Evolutionary conservation across 1,140 invertebrate genomes (phyloP), one percentile per base, ranked within the genome.

Genomic region (Pectinophora gossypiella): DNA sequence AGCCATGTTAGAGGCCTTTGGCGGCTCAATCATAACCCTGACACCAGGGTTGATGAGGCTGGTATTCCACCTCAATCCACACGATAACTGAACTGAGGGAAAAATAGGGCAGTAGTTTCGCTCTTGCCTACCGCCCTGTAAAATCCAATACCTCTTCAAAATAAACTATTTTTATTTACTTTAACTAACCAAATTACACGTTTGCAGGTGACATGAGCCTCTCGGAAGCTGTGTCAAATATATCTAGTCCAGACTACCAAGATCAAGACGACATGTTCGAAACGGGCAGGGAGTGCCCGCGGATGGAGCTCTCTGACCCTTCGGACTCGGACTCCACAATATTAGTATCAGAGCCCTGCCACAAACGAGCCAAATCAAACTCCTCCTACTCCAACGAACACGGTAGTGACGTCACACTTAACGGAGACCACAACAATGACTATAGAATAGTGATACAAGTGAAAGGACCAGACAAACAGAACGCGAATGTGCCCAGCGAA

Each of bases 201-300:
- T 46, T 70, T 64, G 10, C 64, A 87, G 91, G 91, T 48, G 91
- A 93, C 73, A 89, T 91, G 73, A 94, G 93, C 71, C 90, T 94
- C 59, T 94, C 93, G 21, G 93, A 95, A 87, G 95, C 94, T 7
- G 92, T 95, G 64, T 95, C 94, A 55, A 95, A 95, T 87, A 95
- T 96, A 83, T 95, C 93, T 59, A 95, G 94, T 88, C 94, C 94
- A 22, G 94, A 95, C 82, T 95, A 95, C 83, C 94, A 95, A 85
- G 95, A 96, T 72, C 89, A 89, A 66, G 89, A 89, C 69, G 85
- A 88, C 68, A 83, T 88, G 78, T 90, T 89, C 70, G 86, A 89
- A 42, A 76, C 86, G 20, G 89, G 92, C 57, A 92, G 92, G 54
- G 90, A 92, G 10, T 89, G 92, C 56, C 93, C 93, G 59, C 89